A percentile compares a stretch with the other conserved stretches of the same genome.
These are phyloP conservation scores for Glossophaga mutica DNA, from an alignment of 2,797 vertebrate species.

Conservation along the genomic window DNA sequence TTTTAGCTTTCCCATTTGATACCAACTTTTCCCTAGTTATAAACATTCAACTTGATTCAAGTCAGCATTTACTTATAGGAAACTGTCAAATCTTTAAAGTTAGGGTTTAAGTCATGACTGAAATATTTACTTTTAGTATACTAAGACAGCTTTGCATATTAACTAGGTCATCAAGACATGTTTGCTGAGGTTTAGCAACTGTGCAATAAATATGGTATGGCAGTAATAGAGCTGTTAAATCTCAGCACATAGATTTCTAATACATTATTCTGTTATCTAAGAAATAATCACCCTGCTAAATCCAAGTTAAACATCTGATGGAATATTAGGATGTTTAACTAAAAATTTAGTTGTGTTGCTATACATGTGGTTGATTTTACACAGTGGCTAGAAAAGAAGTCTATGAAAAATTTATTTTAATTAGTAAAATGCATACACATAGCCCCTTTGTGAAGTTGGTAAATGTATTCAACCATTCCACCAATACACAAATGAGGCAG, in stretches of 20 bases:
- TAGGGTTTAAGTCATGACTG: slow-evolving; percentile 19
- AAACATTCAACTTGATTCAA: slow-evolving; percentile 62
- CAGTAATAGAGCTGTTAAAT: slow-evolving; percentile 5
- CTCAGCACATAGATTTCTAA: slow-evolving; percentile 3
- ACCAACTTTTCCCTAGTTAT: not conserved
- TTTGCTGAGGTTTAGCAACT: slow-evolving; percentile 36
- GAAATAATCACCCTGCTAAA: slow-evolving; percentile 36
- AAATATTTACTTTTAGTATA: slow-evolving; percentile 47
- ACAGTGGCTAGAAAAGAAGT: slow-evolving; percentile 8
- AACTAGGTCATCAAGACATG: slow-evolving; percentile 47
- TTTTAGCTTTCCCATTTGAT: slow-evolving; percentile 4
- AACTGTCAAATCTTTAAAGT: not conserved
- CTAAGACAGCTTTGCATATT: slow-evolving; percentile 46
- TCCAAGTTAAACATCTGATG: slow-evolving; percentile 47
- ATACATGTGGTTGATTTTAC: slow-evolving; percentile 34
- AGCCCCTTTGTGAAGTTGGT: not conserved
- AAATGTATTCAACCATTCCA: not conserved
- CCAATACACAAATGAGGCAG: not conserved
- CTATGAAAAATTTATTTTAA: slow-evolving; percentile 53
- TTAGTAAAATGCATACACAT: not conserved
- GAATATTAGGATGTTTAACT: slow-evolving; percentile 55
- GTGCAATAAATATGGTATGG: slow-evolving; percentile 13
- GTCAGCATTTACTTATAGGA: slow-evolving; percentile 21
- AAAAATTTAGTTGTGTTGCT: slow-evolving; percentile 42
- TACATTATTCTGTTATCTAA: slow-evolving; percentile 46